Percentiles rank a stretch among this genome's conserved stretches.
phyloP scores from a whole-genome alignment of 2,113 vertebrate genomes.

The Coturnix japonica region DNA sequence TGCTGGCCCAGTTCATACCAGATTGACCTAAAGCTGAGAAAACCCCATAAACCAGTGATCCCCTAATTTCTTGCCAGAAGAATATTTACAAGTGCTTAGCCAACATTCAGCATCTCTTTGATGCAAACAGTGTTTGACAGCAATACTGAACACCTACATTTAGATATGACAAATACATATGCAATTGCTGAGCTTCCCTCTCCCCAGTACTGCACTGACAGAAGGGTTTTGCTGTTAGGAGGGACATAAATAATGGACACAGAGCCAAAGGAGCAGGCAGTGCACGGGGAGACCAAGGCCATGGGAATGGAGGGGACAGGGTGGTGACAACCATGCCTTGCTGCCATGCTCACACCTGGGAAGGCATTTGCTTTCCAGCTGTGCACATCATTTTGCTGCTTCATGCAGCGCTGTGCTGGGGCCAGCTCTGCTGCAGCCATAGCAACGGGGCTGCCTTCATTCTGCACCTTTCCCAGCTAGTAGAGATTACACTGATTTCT shows the following conservation, averaged over 20 bases:
- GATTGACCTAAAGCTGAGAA: not conserved
- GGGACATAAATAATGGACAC: not conserved
- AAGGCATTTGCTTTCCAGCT: not conserved
- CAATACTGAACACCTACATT: not conserved
- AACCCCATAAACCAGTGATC: fast-evolving
- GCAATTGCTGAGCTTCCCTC: not conserved
- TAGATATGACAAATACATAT: not conserved
- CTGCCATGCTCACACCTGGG: not conserved
- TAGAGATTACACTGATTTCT: not conserved
- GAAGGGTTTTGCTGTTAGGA: not conserved
- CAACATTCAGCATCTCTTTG: not conserved
- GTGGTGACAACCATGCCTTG: not conserved
- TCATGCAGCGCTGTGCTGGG: not conserved
- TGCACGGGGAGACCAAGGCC: not conserved
- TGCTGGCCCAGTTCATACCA: not conserved
- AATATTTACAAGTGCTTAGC: not conserved
- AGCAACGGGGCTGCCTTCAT: slow-evolving; percentile 9
- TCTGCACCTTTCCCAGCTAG: not conserved
- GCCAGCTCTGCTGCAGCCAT: not conserved
- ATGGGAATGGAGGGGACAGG: not conserved
- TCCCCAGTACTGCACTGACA: not conserved
- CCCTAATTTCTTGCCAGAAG: not conserved
- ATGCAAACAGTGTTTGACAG: fast-evolving
- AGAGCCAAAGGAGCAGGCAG: not conserved
- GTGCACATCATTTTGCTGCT: slow-evolving; percentile 33